A percentile compares a stretch with the other conserved stretches of the same genome.
Evolutionary conservation across 1,140 invertebrate species (phyloP).

Genomic region (Brachionus rotundiformis): DNA sequence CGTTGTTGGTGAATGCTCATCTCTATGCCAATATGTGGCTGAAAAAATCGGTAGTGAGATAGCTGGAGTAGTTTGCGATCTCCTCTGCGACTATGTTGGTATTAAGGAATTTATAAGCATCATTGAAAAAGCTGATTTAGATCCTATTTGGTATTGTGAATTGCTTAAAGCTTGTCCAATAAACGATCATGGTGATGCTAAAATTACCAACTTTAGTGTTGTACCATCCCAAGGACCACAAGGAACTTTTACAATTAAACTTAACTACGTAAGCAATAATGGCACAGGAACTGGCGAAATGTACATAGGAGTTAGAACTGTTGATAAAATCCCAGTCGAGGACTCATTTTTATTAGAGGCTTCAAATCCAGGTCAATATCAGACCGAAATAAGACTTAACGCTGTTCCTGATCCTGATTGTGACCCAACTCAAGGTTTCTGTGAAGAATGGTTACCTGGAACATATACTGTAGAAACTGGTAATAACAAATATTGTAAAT

Average conservation of each 20-base stretch:
- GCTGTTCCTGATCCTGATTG: conserved; percentile 59
- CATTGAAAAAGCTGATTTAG: conserved; percentile 59
- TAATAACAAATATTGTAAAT: conserved; percentile 53
- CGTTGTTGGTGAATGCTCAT: conserved; percentile 57
- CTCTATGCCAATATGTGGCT: conserved; percentile 56
- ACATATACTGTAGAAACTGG: conserved; percentile 57
- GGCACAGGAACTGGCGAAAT: conserved; percentile 61
- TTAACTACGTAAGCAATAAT: conserved; percentile 55
- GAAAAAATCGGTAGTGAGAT: conserved; percentile 57
- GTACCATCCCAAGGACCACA: conserved; percentile 57
- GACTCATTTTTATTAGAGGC: conserved; percentile 56
- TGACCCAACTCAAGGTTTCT: conserved; percentile 59
- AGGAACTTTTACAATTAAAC: conserved; percentile 55
- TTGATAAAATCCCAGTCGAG: conserved; percentile 59
- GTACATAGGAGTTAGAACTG: conserved; percentile 55
- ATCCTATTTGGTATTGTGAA: conserved; percentile 61
- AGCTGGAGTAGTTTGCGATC: conserved; percentile 56
- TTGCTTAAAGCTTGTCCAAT: conserved; percentile 56
- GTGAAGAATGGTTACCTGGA: conserved; percentile 61
- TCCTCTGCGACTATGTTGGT: conserved; percentile 59
- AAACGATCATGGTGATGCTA: conserved; percentile 59
- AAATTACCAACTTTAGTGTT: conserved; percentile 56
- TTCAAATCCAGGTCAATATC: conserved; percentile 55
- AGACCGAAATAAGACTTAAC: conserved; percentile 55
- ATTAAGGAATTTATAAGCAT: conserved; percentile 59